Conservation (phyloP, 2,113 vertebrate species). For the Mus musculus region DNA sequence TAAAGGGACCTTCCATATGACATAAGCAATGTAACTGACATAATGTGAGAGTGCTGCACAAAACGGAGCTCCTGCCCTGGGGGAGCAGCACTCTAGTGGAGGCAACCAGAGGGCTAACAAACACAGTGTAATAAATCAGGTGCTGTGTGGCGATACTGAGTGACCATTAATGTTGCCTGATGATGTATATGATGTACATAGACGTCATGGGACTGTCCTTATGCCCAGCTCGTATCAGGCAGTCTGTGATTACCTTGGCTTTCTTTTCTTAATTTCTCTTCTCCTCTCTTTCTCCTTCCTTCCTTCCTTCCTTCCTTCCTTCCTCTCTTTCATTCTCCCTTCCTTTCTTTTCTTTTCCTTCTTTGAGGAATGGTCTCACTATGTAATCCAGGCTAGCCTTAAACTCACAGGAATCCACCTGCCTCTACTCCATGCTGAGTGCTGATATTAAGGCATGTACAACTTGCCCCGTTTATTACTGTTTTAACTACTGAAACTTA, state of each 20-base stretch:
- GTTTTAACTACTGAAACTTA: background rate
- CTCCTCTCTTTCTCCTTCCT: background rate
- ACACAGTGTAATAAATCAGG: rapidly evolving
- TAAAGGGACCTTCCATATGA: background rate
- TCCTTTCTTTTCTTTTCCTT: background rate
- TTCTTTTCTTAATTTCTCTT: background rate
- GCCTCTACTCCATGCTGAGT: background rate
- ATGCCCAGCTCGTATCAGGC: background rate
- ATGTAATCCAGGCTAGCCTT: background rate
- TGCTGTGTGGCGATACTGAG: background rate
- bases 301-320: no score
- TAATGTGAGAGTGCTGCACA: background rate
- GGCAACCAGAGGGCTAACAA: background rate
- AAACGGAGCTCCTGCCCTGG: background rate
- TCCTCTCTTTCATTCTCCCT: background rate
- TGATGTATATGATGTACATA: background rate
- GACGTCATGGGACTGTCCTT: background rate
- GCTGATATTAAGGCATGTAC: background rate
- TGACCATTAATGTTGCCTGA: background rate
- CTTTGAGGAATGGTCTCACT: background rate
- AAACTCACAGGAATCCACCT: background rate
- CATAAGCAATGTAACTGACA: background rate
- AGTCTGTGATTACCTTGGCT: background rate
- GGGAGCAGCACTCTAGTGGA: background rate
- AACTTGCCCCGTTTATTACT: background rate